These are phyloP conservation scores for Mixornis gularis DNA, from an alignment of 2,113 vertebrate species.

Conservation along the genomic window DNA sequence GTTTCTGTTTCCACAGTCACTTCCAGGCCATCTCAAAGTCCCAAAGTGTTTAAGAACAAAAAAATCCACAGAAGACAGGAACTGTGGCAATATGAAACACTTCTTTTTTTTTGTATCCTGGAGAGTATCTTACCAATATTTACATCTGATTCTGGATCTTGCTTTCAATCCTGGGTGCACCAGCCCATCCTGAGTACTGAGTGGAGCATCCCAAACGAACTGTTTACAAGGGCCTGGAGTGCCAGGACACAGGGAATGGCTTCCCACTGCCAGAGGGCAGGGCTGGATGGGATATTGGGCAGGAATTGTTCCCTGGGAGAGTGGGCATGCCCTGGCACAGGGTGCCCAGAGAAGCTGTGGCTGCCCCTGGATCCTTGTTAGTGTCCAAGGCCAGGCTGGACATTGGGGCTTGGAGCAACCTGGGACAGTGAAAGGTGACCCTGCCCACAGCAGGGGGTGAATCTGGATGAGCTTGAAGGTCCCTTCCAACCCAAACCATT, in stretches of 20 bases:
- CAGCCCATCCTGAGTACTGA: not conserved
- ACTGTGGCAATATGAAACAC: not conserved
- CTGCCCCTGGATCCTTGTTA: not conserved
- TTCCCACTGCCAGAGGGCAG: not conserved
- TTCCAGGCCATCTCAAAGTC: not conserved
- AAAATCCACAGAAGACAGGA: not conserved
- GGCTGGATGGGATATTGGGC: rapidly evolving
- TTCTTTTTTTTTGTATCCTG: not conserved
- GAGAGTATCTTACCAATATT: not conserved
- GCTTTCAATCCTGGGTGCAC: not conserved
- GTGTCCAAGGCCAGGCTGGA: rapidly evolving
- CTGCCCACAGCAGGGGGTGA: not conserved
- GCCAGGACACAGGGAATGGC: not conserved
- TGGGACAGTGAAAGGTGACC: not conserved
- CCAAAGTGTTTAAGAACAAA: not conserved
- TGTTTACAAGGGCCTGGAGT: not conserved
- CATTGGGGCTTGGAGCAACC: rapidly evolving
- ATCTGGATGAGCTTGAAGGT: not conserved
- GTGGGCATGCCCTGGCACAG: not conserved
- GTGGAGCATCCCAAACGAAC: not conserved
- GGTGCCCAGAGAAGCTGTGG: not conserved
- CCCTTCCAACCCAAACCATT: not conserved
- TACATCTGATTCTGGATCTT: not conserved
- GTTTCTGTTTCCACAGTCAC: not conserved
- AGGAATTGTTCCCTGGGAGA: not conserved